Conservation (phyloP, 2,113 vertebrate species). For the Hippocampus barbouri region DNA sequence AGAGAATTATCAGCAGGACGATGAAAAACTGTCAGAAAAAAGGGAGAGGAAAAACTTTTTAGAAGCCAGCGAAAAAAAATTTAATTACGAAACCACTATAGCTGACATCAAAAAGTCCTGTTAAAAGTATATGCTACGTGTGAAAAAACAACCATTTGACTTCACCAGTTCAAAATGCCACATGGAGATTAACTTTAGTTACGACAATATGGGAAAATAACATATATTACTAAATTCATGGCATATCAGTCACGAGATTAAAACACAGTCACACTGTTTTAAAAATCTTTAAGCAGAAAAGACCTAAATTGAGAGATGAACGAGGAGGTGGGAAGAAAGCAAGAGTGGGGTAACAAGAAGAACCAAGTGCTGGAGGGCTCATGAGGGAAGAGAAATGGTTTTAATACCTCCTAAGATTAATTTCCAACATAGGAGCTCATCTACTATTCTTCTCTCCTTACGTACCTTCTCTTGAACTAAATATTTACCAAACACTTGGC, state of each 20-base stretch:
- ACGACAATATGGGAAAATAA: not conserved
- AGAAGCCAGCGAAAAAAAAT: not conserved
- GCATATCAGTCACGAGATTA: not conserved
- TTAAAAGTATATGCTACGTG: not conserved
- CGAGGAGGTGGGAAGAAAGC: slow-evolving; percentile 17
- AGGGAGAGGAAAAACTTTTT: slow-evolving; percentile 23
- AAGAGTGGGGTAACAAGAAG: slow-evolving; percentile 12
- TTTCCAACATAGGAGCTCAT: slow-evolving; percentile 42
- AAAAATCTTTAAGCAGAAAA: slow-evolving; percentile 4
- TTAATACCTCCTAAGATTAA: slow-evolving; percentile 43
- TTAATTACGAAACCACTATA: not conserved
- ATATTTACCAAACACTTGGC: slow-evolving; percentile 54
- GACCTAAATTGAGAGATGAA: slow-evolving; percentile 22
- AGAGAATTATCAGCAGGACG: slow-evolving; percentile 90
- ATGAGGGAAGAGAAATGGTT: slow-evolving; percentile 17
- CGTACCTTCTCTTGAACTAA: slow-evolving; percentile 27
- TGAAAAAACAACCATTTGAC: not conserved
- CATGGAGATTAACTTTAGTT: not conserved
- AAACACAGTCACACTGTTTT: not conserved
- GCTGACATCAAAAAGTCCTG: not conserved
- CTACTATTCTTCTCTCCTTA: slow-evolving; percentile 24
- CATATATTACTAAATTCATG: not conserved
- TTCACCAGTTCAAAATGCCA: not conserved
- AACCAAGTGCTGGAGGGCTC: slow-evolving; percentile 6
- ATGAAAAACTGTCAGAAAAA: slow-evolving; percentile 88